Conservation (phyloP, 2,797 vertebrate species). For the Delichon dasypus region DNA sequence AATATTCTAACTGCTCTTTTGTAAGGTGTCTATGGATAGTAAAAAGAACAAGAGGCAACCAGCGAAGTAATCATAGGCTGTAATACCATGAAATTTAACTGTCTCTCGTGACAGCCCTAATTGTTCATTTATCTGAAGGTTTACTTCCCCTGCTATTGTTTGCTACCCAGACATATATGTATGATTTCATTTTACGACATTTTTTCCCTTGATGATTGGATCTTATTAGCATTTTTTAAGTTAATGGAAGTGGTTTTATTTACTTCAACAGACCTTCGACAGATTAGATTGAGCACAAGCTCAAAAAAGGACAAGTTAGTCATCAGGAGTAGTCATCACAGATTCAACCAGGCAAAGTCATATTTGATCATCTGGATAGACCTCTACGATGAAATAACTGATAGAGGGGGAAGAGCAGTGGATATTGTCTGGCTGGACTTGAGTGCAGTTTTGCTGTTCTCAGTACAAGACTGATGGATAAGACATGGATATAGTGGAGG, state of each 20-base stretch:
- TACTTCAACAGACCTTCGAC: background rate
- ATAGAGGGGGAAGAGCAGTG: background rate
- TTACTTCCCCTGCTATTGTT: background rate
- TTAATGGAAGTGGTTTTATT: background rate
- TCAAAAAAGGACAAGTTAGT: background rate
- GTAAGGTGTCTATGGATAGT: background rate
- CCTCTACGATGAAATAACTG: background rate
- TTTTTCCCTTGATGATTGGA: background rate
- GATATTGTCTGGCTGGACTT: background rate
- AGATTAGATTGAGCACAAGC: background rate
- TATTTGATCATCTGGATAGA: background rate
- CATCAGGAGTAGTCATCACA: background rate
- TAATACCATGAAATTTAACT: background rate
- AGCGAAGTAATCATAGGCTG: background rate
- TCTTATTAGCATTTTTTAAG: background rate
- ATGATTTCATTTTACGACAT: background rate
- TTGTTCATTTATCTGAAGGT: background rate
- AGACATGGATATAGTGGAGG: background rate
- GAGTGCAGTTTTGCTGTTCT: background rate
- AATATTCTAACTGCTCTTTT: background rate
- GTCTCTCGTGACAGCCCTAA: background rate
- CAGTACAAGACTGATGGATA: background rate
- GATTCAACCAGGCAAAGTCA: background rate
- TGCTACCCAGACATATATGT: background rate
- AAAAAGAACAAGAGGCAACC: background rate